A percentile compares a stretch with the other conserved stretches of the same genome.
phyloP scores from a whole-genome alignment of 2,888 invertebrate species.

The Pimpla rufipes region DNA sequence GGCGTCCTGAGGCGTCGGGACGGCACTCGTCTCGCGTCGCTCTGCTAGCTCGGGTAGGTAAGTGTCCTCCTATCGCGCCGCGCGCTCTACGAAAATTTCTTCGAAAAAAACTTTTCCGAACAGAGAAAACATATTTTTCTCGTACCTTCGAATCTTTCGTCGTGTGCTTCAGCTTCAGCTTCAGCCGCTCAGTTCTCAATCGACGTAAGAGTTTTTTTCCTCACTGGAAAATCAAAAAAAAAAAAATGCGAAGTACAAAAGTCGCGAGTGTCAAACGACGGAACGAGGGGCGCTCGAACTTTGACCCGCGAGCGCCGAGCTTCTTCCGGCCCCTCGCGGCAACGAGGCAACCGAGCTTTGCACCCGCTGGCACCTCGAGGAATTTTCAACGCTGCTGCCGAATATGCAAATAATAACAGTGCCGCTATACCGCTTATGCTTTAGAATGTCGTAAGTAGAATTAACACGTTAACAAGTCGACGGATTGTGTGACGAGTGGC shows the following conservation, averaged over 20 bases:
- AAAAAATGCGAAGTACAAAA: slow-evolving; percentile 19
- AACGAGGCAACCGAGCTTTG: slow-evolving; percentile 8
- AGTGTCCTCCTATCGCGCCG: slow-evolving; percentile 75
- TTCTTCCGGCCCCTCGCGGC: slow-evolving; percentile 22
- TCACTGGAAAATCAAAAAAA: background rate
- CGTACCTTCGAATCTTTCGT: slow-evolving; percentile 31
- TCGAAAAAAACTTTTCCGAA: too few species aligned
- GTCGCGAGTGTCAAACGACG: slow-evolving; percentile 60
- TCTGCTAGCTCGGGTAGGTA: slow-evolving; percentile 85
- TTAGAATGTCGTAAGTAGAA: slow-evolving; percentile 82
- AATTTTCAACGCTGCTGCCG: slow-evolving; percentile 10
- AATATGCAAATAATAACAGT: slow-evolving; percentile 68
- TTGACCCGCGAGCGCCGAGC: slow-evolving; percentile 14
- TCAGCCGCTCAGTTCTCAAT: background rate
- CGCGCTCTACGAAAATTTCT: slow-evolving; percentile 4
- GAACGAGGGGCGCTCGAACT: slow-evolving; percentile 10
- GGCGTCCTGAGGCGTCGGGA: slow-evolving; percentile 65
- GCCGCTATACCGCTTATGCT: slow-evolving; percentile 77
- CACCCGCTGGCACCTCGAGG: background rate
- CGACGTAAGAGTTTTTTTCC: slow-evolving; percentile 20
- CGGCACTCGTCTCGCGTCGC: slow-evolving; percentile 84
- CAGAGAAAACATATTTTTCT: background rate
- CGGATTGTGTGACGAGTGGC: slow-evolving; percentile 13
- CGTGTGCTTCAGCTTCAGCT: slow-evolving; percentile 40
- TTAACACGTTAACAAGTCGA: slow-evolving; percentile 70